phyloP scores from a whole-genome alignment of 2,888 invertebrate species.

The Phalera bucephala region DNA sequence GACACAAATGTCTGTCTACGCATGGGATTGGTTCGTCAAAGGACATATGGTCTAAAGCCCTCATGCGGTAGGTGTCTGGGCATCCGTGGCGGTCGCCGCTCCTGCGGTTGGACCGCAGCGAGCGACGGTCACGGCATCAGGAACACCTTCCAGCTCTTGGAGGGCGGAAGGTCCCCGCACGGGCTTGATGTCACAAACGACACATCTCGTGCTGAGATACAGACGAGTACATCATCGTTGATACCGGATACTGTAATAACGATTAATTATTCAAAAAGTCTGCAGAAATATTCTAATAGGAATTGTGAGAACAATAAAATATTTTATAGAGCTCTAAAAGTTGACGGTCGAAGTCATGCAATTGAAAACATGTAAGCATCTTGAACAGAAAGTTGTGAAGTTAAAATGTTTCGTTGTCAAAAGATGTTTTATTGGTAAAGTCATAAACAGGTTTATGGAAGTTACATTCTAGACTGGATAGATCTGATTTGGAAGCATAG shows the following conservation, averaged over 20 bases:
- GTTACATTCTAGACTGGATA: neutral
- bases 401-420: no score
- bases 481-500: no score
- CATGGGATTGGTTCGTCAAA: constrained; percentile 65
- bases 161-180: constrained; percentile 65
- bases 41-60: constrained; percentile 53
- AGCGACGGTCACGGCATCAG: constrained; percentile 72
- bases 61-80: constrained; percentile 55
- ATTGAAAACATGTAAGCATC: constrained; percentile 14
- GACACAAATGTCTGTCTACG: constrained; percentile 54
- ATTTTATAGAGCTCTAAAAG: no score
- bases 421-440: constrained; percentile 4
- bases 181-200: constrained; percentile 86
- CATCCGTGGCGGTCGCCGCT: constrained; percentile 49
- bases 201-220: constrained; percentile 86
- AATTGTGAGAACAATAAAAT: no score
- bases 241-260: constrained; percentile 74
- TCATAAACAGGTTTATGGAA: constrained; percentile 3
- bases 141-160: constrained; percentile 61
- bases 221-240: constrained; percentile 84
- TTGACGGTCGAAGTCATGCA: constrained; percentile 22
- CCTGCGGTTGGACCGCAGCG: constrained; percentile 44
- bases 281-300: no score
- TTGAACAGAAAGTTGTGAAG: no score
- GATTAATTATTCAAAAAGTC: constrained; percentile 13